Evolutionary conservation across 2,888 invertebrate species (phyloP).

Genomic region (Limnephilus auricula): DNA sequence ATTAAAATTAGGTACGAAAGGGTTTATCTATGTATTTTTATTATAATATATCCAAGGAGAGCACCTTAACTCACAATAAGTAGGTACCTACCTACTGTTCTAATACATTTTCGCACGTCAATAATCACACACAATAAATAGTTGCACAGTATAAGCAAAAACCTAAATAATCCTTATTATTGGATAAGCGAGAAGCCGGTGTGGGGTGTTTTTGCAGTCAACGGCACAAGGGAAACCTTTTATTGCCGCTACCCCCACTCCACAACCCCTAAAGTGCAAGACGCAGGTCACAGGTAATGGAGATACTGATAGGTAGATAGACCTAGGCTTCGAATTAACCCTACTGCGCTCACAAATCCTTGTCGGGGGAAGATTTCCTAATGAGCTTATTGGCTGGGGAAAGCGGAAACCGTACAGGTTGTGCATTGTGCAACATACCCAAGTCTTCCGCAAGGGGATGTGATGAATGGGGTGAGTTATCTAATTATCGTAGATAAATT

Average conservation of each 20-base stretch:
- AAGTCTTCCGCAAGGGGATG: neutral
- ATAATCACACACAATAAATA: neutral
- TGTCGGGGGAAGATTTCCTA: slow-evolving; percentile 55
- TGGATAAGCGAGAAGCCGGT: slow-evolving; percentile 47
- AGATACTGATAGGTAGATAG: neutral
- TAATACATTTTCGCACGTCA: neutral
- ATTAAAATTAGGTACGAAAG: too few species aligned
- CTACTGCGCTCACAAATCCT: slow-evolving; percentile 47
- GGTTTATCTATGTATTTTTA: too few species aligned
- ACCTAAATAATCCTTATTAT: slow-evolving; percentile 43
- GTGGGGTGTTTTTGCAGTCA: slow-evolving; percentile 19
- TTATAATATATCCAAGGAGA: too few species aligned
- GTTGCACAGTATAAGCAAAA: neutral
- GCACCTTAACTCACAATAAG: neutral
- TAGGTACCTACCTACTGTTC: neutral
- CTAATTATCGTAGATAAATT: neutral
- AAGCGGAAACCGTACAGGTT: slow-evolving; percentile 53
- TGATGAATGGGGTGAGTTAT: neutral
- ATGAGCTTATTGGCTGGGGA: slow-evolving; percentile 59
- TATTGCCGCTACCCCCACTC: neutral
- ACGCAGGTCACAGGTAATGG: neutral
- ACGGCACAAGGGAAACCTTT: slow-evolving; percentile 49
- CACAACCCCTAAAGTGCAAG: neutral
- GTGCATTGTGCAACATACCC: neutral
- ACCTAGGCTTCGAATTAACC: slow-evolving; percentile 12